Evolutionary conservation across 2,888 invertebrate genomes (phyloP), one percentile per base, ranked within the genome.

Genomic region (Ectropis crepuscularia): DNA sequence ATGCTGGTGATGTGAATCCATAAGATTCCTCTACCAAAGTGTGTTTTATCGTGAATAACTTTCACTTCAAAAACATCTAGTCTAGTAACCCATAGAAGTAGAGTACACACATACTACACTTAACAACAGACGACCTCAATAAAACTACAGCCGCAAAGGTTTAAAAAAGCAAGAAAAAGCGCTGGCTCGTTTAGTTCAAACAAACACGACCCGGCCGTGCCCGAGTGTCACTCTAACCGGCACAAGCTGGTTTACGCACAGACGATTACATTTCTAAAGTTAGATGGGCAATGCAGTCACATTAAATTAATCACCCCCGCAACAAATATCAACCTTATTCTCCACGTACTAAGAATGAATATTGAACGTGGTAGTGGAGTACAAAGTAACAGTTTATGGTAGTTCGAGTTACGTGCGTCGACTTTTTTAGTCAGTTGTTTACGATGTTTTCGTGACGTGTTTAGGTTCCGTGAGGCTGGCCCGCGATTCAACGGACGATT

Each of bases 371-470:
- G 10, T 9, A 50, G 5, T 42, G 7, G 39, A 51, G 28, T 51
- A 63, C 60, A 53, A 64, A 63, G 54, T 63, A 61, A 61, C 63
- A 63, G 67, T 67, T 67, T 63, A 67, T 67, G 63, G 67, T 58
- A 61, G 63, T 67, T 61, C 53, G 54, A 63, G 58, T 51, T 63
- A 66, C 61, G 63, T 67, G 67, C 58, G 55, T 63, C 46, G 63
- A 67, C 16, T 67, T 63, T 67, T 67, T 63, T 63, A 63, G 61
- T 10, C 58, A n/a, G 61, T 67, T 67, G 63, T 67, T 67, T 63
- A 67, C 58, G 67, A 67, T 61, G 61, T 55, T 54, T 57, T 61
- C 61, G 61, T 63, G 67, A 63, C 63, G 54, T 67, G 60, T 63
- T 63, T 59, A 59, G 59, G 58, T 63, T 63, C 57, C 49, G 58